Conservation (phyloP, 2,888 invertebrate species). For the Coecobrya sp. region DNA sequence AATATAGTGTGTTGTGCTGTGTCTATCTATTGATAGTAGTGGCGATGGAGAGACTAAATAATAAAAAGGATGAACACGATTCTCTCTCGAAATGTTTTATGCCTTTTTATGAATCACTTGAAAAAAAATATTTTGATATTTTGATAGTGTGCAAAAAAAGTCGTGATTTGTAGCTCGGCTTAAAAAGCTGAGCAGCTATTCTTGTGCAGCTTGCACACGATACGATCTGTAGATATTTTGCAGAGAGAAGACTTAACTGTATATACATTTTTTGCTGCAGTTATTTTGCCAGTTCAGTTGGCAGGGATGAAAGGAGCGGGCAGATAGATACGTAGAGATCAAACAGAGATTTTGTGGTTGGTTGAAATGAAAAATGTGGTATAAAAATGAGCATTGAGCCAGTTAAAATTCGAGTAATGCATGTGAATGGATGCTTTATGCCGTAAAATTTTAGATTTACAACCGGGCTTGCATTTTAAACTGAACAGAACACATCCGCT, state of each 20-base stretch:
- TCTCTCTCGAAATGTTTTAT: conserved; percentile 10
- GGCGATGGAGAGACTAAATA: neutral
- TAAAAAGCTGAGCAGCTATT: neutral
- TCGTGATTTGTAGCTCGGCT: conserved; percentile 10
- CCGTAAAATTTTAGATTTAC: neutral
- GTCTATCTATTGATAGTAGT: neutral
- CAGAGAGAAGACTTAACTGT: neutral
- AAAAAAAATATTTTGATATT: conserved; percentile 24
- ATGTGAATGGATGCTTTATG: neutral
- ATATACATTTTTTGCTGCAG: neutral
- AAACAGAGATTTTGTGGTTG: neutral
- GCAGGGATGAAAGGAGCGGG: neutral
- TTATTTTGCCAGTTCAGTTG: neutral
- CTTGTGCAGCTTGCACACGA: too few relatives aligned
- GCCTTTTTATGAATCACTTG: conserved; percentile 4
- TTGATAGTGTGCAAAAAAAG: neutral
- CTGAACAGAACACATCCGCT: neutral
- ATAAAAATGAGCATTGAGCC: conserved; percentile 8
- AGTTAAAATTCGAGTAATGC: neutral
- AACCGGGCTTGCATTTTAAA: neutral
- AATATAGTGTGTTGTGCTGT: too few relatives aligned
- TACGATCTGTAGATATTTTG: neutral
- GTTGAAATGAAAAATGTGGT: conserved; percentile 17
- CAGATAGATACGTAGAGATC: neutral
- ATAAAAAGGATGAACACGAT: conserved; percentile 29